These are phyloP conservation scores for Pocillopora meandrina DNA, from an alignment of 92 coral and sea anemone genomes.

Conservation along the genomic window DNA sequence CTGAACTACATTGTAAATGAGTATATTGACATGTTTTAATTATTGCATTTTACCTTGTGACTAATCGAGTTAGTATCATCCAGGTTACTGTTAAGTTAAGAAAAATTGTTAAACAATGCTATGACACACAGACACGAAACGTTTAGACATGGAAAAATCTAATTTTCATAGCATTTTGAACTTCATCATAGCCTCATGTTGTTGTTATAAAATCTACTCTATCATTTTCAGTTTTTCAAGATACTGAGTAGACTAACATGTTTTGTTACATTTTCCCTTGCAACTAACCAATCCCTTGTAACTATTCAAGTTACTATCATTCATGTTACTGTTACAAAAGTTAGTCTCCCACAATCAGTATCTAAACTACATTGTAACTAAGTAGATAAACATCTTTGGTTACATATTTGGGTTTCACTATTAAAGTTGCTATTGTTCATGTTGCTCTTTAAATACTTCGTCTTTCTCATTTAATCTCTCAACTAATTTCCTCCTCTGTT, in stretches of 20 bases:
- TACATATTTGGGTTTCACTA: constrained; percentile 1
- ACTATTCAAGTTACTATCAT: constrained; percentile 20
- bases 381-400: constrained; percentile 5
- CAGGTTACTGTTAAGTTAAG: too few species aligned
- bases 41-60: too few species aligned
- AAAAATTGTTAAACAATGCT: too few species aligned
- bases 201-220: constrained; percentile 5
- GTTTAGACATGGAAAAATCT: constrained; percentile 21
- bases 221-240: background rate
- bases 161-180: background rate
- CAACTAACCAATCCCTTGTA: constrained; percentile 20
- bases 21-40: constrained; percentile 19
- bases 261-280: constrained; percentile 23
- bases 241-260: constrained; percentile 13
- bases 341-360: constrained; percentile 12
- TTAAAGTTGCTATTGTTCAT: background rate
- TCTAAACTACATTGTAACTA: background rate
- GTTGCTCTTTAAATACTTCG: background rate
- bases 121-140: too few species aligned
- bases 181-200: constrained; percentile 3
- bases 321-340: constrained; percentile 15
- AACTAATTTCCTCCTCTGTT: too few species aligned
- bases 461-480: too few species aligned
- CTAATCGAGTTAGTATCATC: too few species aligned
- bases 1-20: constrained; percentile 33